Conservation (phyloP, 2,113 vertebrate species). For the Larimichthys polyactis region DNA sequence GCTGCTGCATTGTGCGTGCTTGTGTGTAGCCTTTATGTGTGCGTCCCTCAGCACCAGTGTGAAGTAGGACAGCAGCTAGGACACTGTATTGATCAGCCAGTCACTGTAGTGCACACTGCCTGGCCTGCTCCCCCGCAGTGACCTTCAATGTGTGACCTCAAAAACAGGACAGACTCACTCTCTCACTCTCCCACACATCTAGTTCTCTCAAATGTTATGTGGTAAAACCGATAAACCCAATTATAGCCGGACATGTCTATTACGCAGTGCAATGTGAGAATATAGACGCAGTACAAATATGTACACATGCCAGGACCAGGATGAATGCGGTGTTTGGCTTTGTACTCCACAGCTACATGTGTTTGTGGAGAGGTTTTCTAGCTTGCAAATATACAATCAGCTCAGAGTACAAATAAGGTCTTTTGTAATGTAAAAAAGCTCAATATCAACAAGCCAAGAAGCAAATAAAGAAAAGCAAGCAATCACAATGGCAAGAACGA, state of each 20-base stretch:
- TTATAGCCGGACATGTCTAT: background rate
- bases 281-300: background rate
- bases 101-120: constrained; percentile 43
- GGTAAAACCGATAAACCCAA: constrained; percentile 41
- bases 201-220: constrained; percentile 18
- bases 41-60: constrained; percentile 20
- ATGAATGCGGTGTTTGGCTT: background rate
- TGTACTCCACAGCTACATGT: background rate
- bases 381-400: background rate
- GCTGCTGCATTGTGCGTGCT: background rate
- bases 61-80: constrained; percentile 70
- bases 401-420: fast-evolving
- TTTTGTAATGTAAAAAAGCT: constrained; percentile 1
- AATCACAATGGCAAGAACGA: background rate
- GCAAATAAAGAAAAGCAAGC: background rate
- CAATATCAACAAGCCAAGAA: background rate
- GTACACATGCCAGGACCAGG: background rate
- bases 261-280: background rate
- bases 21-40: constrained; percentile 5
- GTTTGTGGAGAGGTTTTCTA: background rate
- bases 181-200: constrained; percentile 1
- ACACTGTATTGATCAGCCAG: constrained; percentile 73
- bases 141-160: constrained; percentile 62
- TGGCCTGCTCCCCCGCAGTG: constrained; percentile 44
- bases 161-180: constrained; percentile 7